phyloP scores from a whole-genome alignment of 2,888 invertebrate species.

The Lasioglossum figueresi region DNA sequence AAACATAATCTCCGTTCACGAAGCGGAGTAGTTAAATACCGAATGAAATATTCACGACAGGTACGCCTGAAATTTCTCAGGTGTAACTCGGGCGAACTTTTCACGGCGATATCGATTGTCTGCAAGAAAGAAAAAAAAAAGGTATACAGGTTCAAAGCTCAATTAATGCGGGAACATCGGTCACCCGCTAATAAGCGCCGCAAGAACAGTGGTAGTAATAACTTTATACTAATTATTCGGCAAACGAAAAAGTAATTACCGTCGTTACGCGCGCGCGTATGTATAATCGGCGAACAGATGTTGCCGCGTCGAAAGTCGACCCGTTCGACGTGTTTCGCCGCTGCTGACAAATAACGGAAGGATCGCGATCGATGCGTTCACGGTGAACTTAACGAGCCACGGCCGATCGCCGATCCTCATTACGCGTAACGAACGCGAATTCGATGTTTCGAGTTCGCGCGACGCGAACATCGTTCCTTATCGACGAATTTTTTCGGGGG shows the following conservation, averaged over 20 bases:
- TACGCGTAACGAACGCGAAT: conserved; percentile 50
- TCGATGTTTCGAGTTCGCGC: conserved; percentile 13
- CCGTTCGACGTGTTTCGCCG: conserved; percentile 41
- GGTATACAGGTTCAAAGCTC: conserved; percentile 12
- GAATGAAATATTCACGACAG: not conserved
- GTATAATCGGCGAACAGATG: conserved; percentile 57
- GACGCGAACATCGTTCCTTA: not conserved
- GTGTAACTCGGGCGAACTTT: not conserved
- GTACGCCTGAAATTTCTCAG: not conserved
- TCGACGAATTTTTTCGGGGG: not conserved
- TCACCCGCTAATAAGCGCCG: conserved; percentile 28
- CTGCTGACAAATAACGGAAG: conserved; percentile 65
- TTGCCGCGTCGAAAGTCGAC: conserved; percentile 51
- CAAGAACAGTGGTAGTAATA: conserved; percentile 47
- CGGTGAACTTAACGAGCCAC: conserved; percentile 57
- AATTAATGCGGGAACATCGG: conserved; percentile 35
- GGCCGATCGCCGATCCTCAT: conserved; percentile 48
- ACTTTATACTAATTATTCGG: conserved; percentile 48
- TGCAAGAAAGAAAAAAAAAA: no score
- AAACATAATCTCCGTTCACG: not conserved
- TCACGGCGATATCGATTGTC: not conserved
- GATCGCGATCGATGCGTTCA: conserved; percentile 51
- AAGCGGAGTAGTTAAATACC: not conserved
- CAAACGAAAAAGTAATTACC: conserved; percentile 58
- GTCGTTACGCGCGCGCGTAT: conserved; percentile 44